phyloP scores from a whole-genome alignment of 1,140 invertebrate genomes.

The Orchestia grillus region DNA sequence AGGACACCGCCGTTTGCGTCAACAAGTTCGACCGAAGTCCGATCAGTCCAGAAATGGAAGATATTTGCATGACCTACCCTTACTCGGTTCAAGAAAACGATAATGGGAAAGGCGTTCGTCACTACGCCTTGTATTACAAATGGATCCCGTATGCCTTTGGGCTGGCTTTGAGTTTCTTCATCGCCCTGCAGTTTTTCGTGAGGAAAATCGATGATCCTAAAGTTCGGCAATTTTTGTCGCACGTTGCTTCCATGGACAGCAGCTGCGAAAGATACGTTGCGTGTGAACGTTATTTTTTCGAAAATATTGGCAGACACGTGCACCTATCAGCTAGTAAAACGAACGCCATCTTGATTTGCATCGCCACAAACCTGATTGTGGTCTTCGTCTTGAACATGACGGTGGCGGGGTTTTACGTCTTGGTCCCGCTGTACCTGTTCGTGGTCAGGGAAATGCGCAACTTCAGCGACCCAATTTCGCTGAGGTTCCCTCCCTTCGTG shows the following conservation, averaged over 20 bases:
- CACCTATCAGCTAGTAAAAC: background rate
- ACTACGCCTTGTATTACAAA: constrained; percentile 43
- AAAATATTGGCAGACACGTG: constrained; percentile 9
- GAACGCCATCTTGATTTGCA: background rate
- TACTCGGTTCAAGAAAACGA: background rate
- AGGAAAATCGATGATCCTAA: constrained; percentile 40
- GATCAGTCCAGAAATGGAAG: background rate
- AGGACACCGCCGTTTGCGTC: background rate
- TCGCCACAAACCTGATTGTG: background rate
- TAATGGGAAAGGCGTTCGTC: background rate
- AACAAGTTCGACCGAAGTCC: constrained; percentile 47
- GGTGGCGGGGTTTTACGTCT: background rate
- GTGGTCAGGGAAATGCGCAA: constrained; percentile 59
- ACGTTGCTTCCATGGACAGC: background rate
- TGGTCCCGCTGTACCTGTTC: background rate
- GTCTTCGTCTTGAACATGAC: constrained; percentile 4
- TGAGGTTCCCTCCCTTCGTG: constrained; percentile 65
- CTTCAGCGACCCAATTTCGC: constrained; percentile 65
- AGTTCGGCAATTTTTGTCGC: background rate
- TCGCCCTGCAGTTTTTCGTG: constrained; percentile 15
- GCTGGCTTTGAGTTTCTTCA: background rate
- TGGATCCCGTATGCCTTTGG: constrained; percentile 42
- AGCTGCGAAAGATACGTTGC: background rate
- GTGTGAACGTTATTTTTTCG: constrained; percentile 16
- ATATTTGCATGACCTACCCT: constrained; percentile 28